Evolutionary conservation across 2,797 vertebrate genomes (phyloP).

Genomic region (Cuculus canorus): DNA sequence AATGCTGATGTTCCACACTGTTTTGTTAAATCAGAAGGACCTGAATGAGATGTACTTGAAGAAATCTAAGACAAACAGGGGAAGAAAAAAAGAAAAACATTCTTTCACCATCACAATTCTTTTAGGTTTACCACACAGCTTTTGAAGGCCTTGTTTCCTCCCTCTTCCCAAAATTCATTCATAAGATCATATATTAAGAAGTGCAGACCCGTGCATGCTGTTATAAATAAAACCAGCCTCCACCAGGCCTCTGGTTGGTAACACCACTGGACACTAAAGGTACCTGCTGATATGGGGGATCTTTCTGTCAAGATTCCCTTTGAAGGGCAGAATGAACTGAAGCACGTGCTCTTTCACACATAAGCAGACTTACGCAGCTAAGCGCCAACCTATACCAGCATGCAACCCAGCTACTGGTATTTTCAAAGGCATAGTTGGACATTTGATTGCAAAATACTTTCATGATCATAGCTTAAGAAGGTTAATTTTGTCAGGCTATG

Average conservation of each 20-base stretch:
- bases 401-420: neutral
- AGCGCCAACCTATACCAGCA: neutral
- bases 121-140: neutral
- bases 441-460: neutral
- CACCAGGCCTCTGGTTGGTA: neutral
- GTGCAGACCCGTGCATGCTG: neutral
- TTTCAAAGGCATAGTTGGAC: neutral
- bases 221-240: neutral
- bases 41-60: slow-evolving; percentile 79
- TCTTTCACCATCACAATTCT: neutral
- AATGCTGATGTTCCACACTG: slow-evolving; percentile 81
- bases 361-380: neutral
- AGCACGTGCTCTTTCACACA: neutral
- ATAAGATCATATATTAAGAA: neutral
- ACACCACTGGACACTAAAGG: neutral
- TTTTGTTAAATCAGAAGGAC: slow-evolving; percentile 80
- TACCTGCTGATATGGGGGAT: neutral
- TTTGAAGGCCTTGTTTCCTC: neutral
- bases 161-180: neutral
- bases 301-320: neutral
- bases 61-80: slow-evolving; percentile 76
- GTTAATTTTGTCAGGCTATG: neutral
- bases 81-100: neutral
- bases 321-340: neutral
- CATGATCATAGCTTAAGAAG: neutral